Evolutionary conservation across 2,888 invertebrate genomes (phyloP).

Genomic region (Mayetiola destructor): DNA sequence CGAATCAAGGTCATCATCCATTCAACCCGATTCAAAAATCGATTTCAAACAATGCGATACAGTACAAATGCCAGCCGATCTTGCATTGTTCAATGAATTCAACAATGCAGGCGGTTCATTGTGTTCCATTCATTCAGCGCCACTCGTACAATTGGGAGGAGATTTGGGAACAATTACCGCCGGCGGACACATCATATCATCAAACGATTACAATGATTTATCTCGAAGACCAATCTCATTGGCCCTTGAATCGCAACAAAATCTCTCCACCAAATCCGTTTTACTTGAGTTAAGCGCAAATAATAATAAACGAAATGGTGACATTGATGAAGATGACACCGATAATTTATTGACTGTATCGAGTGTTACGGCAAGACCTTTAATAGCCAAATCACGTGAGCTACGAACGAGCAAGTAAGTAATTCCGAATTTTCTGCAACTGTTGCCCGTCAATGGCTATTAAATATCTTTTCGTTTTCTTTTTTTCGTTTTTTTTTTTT

Average conservation of each 20-base stretch:
- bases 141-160: slow-evolving; percentile 39
- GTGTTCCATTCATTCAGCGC: slow-evolving; percentile 54
- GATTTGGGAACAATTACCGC: slow-evolving; percentile 23
- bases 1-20: not conserved
- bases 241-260: slow-evolving; percentile 33
- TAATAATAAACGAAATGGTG: slow-evolving; percentile 22
- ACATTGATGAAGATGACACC: slow-evolving; percentile 49
- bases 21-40: not conserved
- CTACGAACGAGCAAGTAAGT: slow-evolving; percentile 30
- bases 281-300: slow-evolving; percentile 7
- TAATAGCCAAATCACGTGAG: slow-evolving; percentile 53
- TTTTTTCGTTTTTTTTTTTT: not conserved
- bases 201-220: slow-evolving; percentile 25
- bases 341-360: slow-evolving; percentile 58
- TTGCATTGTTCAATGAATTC: slow-evolving; percentile 23
- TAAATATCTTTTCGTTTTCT: not conserved
- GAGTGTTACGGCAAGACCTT: slow-evolving; percentile 54
- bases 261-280: slow-evolving; percentile 11
- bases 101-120: slow-evolving; percentile 40
- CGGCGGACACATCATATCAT: slow-evolving; percentile 27
- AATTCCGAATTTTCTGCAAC: not conserved
- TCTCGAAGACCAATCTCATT: slow-evolving; percentile 37
- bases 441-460: not conserved
- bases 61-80: not conserved
- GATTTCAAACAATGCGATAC: not conserved